Base-by-base conservation (phyloP, 1,140 invertebrate genomes). In the Lepeophtheirus salmonis region DNA sequence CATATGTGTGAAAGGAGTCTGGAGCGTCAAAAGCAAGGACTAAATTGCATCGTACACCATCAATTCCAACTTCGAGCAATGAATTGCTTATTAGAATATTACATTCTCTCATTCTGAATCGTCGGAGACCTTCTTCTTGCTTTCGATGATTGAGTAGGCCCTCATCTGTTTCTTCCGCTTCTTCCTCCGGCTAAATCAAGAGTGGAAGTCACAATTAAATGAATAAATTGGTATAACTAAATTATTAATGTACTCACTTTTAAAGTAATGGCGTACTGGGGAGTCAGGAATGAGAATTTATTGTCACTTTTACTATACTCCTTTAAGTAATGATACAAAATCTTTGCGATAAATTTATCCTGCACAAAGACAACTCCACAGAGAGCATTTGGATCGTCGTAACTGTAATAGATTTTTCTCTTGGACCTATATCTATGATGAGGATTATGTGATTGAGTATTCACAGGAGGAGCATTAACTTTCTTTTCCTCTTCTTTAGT, bases 91-190 rank as follows among this genome's bases (percentile, higher is more conserved):
- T 79, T 21, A 99, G 75, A 13, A 98, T 73, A 74, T 99, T 99
- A 66, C 89, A 86, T 68, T 95, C 88, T 64, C 87, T 82, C 72
- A 84, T 86, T n/a, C 92, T 78, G 72, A 97, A 98, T 63, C 81
- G 83, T 16, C 69, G 64, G 1, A 97, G 69, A 10, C 89, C 84
- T 66, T 94, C 87, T 70, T 95, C 90, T 68, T 94, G 88, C 59
- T 80, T 80, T 63, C 79, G 79, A 65, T 85, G 62, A 53, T 51
- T 64, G 71, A 62, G 58, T 69, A 64, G 52, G 68, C 51, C 3
- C 23, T 24, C 61, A 51, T 12, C 25, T 25, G 25, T 51, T 67
- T 63, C 71, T 70, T 68, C 69, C 71, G 1, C 67, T 66, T n/a
- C 49, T 16, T 49, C 65, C 62, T 18, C 67, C 63, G 52, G 67